Evolutionary conservation across 2,888 invertebrate species (phyloP).

Genomic region (Agrochola lychnidis): DNA sequence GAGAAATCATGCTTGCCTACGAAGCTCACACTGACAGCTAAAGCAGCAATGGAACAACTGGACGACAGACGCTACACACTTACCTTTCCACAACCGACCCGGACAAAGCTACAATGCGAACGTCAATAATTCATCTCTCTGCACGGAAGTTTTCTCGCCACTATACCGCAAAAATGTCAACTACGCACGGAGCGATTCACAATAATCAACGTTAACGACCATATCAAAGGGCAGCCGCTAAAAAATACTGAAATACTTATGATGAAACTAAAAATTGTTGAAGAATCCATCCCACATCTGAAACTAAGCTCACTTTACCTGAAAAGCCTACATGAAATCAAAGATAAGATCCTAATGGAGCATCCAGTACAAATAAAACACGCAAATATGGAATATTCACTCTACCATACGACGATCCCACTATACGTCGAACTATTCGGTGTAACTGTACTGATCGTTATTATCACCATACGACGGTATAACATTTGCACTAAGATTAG

Average conservation of each 20-base stretch:
- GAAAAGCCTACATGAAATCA: conserved; percentile 6
- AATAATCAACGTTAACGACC: background rate
- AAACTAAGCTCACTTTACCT: conserved; percentile 7
- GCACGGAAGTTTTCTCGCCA: conserved; percentile 10
- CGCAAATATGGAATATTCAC: background rate
- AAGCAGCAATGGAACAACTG: conserved; percentile 9
- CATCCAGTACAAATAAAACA: conserved; percentile 1
- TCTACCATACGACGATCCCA: conserved; percentile 6
- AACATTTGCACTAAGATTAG: too few relatives aligned
- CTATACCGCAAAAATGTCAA: conserved; percentile 6
- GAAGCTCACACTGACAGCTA: conserved; percentile 5
- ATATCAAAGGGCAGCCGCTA: conserved; percentile 5
- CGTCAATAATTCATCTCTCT: conserved; percentile 11
- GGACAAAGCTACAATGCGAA: conserved; percentile 3
- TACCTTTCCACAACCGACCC: conserved; percentile 1
- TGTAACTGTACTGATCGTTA: too few relatives aligned
- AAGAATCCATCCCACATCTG: background rate
- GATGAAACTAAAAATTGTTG: background rate
- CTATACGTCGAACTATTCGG: background rate
- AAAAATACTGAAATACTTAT: conserved; percentile 6
- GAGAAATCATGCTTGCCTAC: conserved; percentile 5
- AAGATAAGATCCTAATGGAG: conserved; percentile 15
- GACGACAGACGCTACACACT: conserved; percentile 14
- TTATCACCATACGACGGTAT: too few relatives aligned
- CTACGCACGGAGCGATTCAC: conserved; percentile 1